These are phyloP conservation scores for Chaetorhynchus papuensis DNA, from an alignment of 2,113 vertebrate species.

Conservation along the genomic window DNA sequence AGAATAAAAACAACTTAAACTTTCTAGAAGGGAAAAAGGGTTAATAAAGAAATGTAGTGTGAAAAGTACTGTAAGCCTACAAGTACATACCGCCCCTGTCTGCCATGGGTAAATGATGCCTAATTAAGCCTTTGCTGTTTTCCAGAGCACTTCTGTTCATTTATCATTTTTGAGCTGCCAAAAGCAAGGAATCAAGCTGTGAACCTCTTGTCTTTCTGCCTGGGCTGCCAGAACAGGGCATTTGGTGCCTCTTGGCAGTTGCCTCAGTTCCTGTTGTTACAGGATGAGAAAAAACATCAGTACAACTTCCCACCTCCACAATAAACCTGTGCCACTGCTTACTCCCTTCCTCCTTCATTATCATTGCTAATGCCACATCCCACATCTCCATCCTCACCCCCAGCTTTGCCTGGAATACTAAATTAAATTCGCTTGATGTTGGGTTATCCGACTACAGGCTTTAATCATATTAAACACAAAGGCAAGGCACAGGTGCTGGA, in stretches of 20 bases:
- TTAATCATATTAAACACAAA: background rate
- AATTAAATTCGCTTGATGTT: background rate
- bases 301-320: background rate
- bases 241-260: background rate
- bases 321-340: background rate
- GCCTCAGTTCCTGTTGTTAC: background rate
- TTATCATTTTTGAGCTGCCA: constrained; percentile 1
- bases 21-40: background rate
- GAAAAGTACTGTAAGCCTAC: background rate
- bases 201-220: background rate
- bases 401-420: background rate
- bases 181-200: background rate
- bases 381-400: too few relatives aligned
- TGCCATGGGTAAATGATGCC: background rate
- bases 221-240: background rate
- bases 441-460: background rate
- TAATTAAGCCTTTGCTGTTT: background rate
- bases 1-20: background rate
- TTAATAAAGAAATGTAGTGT: background rate
- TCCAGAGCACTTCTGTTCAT: background rate
- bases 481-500: background rate
- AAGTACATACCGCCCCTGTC: background rate
- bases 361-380: background rate
- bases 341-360: background rate
- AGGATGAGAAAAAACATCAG: background rate